These are phyloP conservation scores for Slavum lentiscoides DNA, from an alignment of 2,888 invertebrate genomes.

Conservation along the genomic window DNA sequence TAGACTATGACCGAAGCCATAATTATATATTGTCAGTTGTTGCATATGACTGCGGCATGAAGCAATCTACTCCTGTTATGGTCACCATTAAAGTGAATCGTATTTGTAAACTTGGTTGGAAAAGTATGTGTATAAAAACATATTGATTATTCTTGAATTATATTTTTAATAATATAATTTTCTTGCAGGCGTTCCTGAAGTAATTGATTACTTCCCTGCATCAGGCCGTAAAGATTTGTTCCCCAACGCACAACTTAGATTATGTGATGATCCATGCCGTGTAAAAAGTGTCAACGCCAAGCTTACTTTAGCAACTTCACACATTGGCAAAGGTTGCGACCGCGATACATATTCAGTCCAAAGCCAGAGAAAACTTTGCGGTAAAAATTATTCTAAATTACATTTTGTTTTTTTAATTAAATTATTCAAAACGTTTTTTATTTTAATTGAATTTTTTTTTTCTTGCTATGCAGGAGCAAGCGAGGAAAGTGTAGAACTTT, in stretches of 20 bases:
- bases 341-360: slow-evolving; percentile 88
- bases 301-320: slow-evolving; percentile 74
- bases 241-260: slow-evolving; percentile 73
- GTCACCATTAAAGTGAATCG: slow-evolving; percentile 92
- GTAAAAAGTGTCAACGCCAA: slow-evolving; percentile 63
- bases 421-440: not conserved
- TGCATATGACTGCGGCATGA: slow-evolving; percentile 97
- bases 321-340: slow-evolving; percentile 96
- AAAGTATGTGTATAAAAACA: slow-evolving; percentile 63
- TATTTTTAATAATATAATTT: slow-evolving; percentile 46
- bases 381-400: slow-evolving; percentile 59
- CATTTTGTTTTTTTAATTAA: not conserved
- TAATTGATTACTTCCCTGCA: slow-evolving; percentile 84
- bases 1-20: slow-evolving; percentile 90
- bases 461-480: slow-evolving; percentile 68
- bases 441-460: slow-evolving; percentile 14
- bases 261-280: slow-evolving; percentile 67
- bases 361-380: slow-evolving; percentile 83
- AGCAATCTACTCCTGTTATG: slow-evolving; percentile 89
- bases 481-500: slow-evolving; percentile 80
- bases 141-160: not conserved
- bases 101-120: slow-evolving; percentile 77
- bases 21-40: slow-evolving; percentile 96
- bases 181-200: slow-evolving; percentile 71
- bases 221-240: slow-evolving; percentile 79